These are phyloP conservation scores for Conger conger DNA, from an alignment of 2,113 vertebrate species.

Conservation along the genomic window DNA sequence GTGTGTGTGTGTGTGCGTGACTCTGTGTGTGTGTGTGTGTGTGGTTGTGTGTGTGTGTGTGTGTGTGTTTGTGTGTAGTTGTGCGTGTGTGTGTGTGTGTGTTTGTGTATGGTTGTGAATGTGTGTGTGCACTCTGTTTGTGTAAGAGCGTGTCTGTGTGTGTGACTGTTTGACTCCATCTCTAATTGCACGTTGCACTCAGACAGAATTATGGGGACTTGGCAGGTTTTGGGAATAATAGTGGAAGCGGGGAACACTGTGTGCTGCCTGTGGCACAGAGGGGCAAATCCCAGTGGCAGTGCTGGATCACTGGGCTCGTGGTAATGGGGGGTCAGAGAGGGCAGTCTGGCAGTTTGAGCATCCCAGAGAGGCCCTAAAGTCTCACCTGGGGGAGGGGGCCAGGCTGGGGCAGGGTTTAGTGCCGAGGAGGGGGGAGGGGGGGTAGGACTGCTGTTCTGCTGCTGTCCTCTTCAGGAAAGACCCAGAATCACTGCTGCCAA, in stretches of 20 bases:
- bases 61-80: background rate
- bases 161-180: conserved; percentile 14
- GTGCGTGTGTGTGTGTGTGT: background rate
- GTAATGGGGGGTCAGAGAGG: background rate
- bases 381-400: background rate
- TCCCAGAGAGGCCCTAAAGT: conserved; percentile 10
- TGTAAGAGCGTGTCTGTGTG: background rate
- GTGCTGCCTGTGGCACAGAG: background rate
- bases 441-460: too few relatives aligned
- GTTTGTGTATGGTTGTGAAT: background rate
- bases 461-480: too few relatives aligned
- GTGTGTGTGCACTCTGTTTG: background rate
- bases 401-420: too few relatives aligned
- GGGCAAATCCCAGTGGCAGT: background rate
- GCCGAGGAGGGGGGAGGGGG: too few relatives aligned
- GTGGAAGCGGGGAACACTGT: background rate
- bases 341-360: too few relatives aligned
- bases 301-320: background rate
- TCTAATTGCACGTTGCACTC: conserved; percentile 31
- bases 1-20: background rate
- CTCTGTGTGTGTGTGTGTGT: background rate
- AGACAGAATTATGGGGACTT: background rate
- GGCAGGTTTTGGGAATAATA: background rate
- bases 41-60: background rate
- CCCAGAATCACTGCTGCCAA: too few relatives aligned